These are phyloP conservation scores for Stichodactyla mertensii DNA, from an alignment of 64 coral and sea anemone genomes.

Conservation along the genomic window DNA sequence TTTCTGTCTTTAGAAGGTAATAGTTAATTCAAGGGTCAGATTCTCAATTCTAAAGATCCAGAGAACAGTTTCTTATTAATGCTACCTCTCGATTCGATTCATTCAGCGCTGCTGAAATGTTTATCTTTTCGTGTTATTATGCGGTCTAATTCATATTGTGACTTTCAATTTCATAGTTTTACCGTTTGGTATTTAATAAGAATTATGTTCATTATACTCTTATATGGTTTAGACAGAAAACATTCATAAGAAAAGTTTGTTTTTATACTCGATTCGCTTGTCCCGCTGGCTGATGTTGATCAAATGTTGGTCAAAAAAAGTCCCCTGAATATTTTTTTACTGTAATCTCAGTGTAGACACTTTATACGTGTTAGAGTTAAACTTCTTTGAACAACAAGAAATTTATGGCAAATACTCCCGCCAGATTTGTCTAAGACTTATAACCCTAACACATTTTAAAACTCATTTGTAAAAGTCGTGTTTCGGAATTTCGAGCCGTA, in stretches of 20 bases:
- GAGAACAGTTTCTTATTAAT: constrained; percentile 5
- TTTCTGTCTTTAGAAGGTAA: neutral
- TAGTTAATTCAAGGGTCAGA: neutral
- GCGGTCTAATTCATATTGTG: neutral
- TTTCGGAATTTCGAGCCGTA: neutral
- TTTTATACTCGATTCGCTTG: neutral
- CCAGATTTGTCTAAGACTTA: neutral
- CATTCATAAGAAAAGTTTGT: neutral
- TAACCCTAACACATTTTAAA: neutral
- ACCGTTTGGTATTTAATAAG: neutral
- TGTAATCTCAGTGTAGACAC: neutral
- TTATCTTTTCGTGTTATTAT: neutral
- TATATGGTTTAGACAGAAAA: neutral
- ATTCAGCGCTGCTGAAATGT: constrained; percentile 19
- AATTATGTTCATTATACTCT: neutral
- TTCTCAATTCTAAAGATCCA: neutral
- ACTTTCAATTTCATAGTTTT: neutral
- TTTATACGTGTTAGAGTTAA: neutral
- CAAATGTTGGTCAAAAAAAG: neutral
- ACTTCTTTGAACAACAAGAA: neutral
- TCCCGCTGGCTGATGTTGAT: constrained; percentile 1
- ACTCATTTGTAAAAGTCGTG: neutral
- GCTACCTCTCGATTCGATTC: neutral
- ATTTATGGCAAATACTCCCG: neutral
- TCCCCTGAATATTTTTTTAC: neutral